These are phyloP conservation scores for Sterrhoptilus dennistouni DNA, from an alignment of 2,113 vertebrate genomes.

Conservation along the genomic window DNA sequence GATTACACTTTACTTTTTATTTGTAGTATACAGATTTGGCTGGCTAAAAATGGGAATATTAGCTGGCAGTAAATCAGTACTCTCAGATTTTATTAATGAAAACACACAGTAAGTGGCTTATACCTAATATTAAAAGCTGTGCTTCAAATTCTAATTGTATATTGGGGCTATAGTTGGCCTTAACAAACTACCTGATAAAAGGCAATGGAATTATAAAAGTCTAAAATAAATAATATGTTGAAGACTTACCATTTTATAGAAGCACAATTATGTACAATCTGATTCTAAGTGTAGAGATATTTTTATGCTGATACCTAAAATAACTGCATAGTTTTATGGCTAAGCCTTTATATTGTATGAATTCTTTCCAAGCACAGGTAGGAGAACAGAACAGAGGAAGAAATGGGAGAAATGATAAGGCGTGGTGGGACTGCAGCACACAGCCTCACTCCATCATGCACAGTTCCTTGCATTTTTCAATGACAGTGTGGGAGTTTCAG, in stretches of 20 bases:
- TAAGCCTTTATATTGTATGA: neutral
- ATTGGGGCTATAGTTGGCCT: neutral
- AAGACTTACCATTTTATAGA: neutral
- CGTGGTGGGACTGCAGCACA: neutral
- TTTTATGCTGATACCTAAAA: neutral
- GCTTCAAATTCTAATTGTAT: neutral
- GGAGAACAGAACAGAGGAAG: neutral
- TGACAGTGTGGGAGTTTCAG: neutral
- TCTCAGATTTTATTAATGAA: neutral
- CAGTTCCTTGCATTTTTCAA: accelerated
- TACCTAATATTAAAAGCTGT: neutral
- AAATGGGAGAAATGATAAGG: neutral
- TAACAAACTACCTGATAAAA: neutral
- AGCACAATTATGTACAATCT: neutral
- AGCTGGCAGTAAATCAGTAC: neutral
- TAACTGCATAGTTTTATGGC: neutral
- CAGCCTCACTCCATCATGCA: accelerated
- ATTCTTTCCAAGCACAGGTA: neutral
- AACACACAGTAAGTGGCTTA: neutral
- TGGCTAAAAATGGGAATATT: neutral
- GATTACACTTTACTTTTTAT: neutral
- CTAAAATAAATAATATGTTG: neutral
- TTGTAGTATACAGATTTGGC: neutral
- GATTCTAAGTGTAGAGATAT: neutral
- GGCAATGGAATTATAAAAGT: neutral